Base-by-base conservation (phyloP, 2,888 invertebrate species). In the Phyllotreta striolata region DNA sequence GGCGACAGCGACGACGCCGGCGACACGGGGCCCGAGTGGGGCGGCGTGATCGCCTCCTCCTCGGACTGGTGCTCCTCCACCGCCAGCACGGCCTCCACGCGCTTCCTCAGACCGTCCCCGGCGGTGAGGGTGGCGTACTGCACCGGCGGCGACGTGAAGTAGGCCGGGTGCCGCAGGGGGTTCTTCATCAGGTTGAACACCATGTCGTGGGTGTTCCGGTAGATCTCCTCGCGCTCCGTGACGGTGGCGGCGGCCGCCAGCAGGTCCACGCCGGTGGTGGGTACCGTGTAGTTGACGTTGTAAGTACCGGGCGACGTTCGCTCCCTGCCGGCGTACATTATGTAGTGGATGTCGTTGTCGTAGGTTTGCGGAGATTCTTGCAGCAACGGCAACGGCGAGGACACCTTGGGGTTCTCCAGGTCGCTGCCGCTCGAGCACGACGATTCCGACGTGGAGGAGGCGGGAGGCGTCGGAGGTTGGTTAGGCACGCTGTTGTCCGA, bases 41-140 rank as follows among this genome's bases (percentile, higher is more conserved):
- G 86, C 1, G 91, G 87, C 6, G 87, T 86, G 2, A 85, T 74
- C 12, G 82, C 82, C 56, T 84, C 83, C 44, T 84, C 85, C 40
- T 85, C 85, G 0, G 82, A 83, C 46, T 69, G 84, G 35, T 85
- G 80, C 2, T 85, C 85, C 6, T 85, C 85, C 0, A 83, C 83
- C 6, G 86, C 86, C 39, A 88, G 78, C 0, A 87, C 87, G 0
- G 88, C 89, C 76, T 89, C 89, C 1, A 89, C 88, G 57, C 87
- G 83, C 52, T 85, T 82, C 38, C 88, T 83, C 8, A 88, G 85
- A 49, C 85, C 86, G 68, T 85, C 86, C 1, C 85, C 85, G 1
- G 84, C 78, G 55, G 78, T 80, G 49, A 83, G 70, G 14, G 80
- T 78, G 12, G 80, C 73, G 67, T 79, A 79, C 39, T 77, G 76